Percentiles rank a stretch among this genome's conserved stretches.
These are phyloP conservation scores for Stichodactyla helianthus DNA, from an alignment of 64 coral and sea anemone species.

Conservation along the genomic window DNA sequence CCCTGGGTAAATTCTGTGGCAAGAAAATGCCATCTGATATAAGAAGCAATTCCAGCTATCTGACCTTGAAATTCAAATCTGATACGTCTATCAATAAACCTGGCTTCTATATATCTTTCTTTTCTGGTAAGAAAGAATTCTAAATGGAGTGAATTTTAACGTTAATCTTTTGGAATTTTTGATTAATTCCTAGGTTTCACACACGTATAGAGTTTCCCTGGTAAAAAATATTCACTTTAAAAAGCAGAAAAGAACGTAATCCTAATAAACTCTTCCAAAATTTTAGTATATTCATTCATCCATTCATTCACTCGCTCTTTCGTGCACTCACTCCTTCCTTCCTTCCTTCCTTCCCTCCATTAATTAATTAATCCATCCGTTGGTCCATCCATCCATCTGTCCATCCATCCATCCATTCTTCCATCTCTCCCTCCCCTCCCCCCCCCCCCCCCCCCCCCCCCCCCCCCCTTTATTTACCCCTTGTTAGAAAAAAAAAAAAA, in stretches of 20 bases:
- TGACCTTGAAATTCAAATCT: slow-evolving; percentile 71
- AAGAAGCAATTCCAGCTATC: slow-evolving; percentile 58
- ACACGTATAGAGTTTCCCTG: too few species aligned
- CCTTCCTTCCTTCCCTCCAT: neutral
- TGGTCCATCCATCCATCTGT: neutral
- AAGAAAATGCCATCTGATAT: slow-evolving; percentile 52
- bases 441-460: too few species aligned
- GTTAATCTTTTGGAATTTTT: too few species aligned
- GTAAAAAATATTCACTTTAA: too few species aligned
- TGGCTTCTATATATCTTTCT: slow-evolving; percentile 71
- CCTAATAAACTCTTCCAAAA: too few species aligned
- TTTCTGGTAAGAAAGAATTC: slow-evolving; percentile 44
- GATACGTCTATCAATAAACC: slow-evolving; percentile 81
- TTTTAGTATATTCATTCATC: neutral
- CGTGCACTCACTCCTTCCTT: neutral
- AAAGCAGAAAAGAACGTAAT: too few species aligned
- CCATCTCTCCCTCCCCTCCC: neutral
- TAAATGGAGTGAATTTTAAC: too few species aligned
- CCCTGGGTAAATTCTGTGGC: slow-evolving; percentile 79
- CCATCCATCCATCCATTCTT: neutral
- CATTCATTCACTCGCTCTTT: neutral
- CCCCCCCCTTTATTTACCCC: too few species aligned
- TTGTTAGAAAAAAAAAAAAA: too few species aligned
- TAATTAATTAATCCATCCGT: neutral
- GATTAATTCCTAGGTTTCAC: too few species aligned